Conservation (phyloP, 1,140 invertebrate genomes). For the Lasioglossum baleicum region DNA sequence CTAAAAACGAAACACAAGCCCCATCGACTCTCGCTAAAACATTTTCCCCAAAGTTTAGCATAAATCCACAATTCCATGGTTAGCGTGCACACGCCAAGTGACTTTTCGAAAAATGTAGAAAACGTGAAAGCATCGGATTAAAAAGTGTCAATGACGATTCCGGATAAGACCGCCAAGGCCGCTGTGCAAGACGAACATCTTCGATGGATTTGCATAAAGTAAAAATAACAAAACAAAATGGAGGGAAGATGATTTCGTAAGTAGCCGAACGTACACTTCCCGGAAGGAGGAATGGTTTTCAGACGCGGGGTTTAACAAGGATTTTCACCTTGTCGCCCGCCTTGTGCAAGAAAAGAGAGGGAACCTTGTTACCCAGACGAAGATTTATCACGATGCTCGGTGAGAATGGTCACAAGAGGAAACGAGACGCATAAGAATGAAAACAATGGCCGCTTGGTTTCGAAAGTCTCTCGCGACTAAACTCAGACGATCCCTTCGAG, state of each 20-base stretch:
- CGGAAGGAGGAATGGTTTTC: constrained; percentile 36
- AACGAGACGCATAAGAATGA: constrained; percentile 62
- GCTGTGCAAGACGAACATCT: not conserved
- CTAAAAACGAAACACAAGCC: too few relatives aligned
- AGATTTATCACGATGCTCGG: constrained; percentile 62
- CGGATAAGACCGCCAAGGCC: not conserved
- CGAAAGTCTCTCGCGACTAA: constrained; percentile 53
- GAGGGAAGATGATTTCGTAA: constrained; percentile 13
- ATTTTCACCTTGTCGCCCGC: constrained; percentile 44
- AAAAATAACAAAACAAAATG: not conserved
- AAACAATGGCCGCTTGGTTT: constrained; percentile 54
- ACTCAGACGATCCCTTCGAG: not conserved
- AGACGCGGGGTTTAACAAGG: constrained; percentile 30
- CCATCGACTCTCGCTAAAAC: too few relatives aligned
- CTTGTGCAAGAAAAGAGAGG: constrained; percentile 49
- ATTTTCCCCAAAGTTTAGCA: not conserved
- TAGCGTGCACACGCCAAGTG: too few relatives aligned
- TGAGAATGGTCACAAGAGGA: constrained; percentile 77
- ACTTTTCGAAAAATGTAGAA: not conserved
- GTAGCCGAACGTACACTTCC: constrained; percentile 27
- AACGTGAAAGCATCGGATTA: not conserved
- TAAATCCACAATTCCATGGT: not conserved
- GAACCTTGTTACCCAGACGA: constrained; percentile 43
- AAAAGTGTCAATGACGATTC: not conserved
- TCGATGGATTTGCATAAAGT: not conserved